Evolutionary conservation across 1,140 invertebrate species (phyloP).

Genomic region (Oedothorax gibbosus): DNA sequence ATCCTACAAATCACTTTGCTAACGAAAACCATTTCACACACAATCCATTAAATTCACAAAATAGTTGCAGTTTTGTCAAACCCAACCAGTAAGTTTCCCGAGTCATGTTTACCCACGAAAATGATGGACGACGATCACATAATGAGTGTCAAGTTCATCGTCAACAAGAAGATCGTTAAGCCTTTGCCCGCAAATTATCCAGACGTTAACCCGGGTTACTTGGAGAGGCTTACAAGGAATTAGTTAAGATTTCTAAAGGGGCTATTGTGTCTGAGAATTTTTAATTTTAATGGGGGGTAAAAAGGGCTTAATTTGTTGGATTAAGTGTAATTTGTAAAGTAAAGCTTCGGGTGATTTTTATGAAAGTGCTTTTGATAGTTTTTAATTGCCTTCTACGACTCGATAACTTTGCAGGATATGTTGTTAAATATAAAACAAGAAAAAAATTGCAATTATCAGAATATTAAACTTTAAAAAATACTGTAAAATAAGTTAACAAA

Average conservation of each 20-base stretch:
- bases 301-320: constrained; percentile 22
- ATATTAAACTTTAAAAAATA: too few species aligned
- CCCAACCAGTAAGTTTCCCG: constrained; percentile 7
- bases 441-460: too few species aligned
- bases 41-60: too few species aligned
- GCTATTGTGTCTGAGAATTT: background rate
- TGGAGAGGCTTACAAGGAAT: background rate
- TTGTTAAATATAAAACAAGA: too few species aligned
- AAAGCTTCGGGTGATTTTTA: background rate
- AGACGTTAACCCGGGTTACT: constrained; percentile 20
- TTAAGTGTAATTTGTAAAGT: constrained; percentile 31
- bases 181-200: constrained; percentile 23
- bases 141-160: constrained; percentile 30
- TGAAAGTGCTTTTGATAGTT: too few species aligned
- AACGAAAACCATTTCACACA: too few species aligned
- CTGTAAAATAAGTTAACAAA: too few species aligned
- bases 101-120: constrained; percentile 22
- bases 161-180: background rate
- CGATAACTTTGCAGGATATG: too few species aligned
- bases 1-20: too few species aligned
- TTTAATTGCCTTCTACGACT: too few species aligned
- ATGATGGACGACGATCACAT: constrained; percentile 29
- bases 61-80: background rate
- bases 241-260: constrained; percentile 9
- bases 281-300: background rate